Evolutionary conservation across 2,797 vertebrate species (phyloP).

Genomic region (Lemur catta): DNA sequence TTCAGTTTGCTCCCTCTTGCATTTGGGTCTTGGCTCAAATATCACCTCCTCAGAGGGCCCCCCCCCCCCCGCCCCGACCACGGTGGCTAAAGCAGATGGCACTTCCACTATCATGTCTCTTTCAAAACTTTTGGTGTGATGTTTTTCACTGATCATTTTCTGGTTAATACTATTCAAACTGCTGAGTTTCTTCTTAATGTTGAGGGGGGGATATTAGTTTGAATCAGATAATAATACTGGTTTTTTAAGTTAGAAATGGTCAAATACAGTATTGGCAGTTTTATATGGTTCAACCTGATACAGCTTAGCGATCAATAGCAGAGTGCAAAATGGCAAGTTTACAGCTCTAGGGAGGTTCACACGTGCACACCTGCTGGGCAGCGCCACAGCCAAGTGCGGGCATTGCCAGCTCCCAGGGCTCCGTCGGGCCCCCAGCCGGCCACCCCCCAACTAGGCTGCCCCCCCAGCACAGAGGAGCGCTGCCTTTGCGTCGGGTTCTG

Average conservation of each 20-base stretch:
- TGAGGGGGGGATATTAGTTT: neutral
- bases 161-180: neutral
- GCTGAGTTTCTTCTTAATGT: neutral
- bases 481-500: no score
- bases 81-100: no score
- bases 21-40: neutral
- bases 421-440: neutral
- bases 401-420: neutral
- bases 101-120: neutral
- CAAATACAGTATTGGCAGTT: neutral
- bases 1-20: neutral
- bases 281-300: neutral
- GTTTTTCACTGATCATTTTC: neutral
- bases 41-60: neutral
- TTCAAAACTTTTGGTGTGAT: neutral
- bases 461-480: no score
- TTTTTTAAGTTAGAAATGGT: neutral
- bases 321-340: neutral
- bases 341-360: neutral
- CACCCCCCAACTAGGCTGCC: neutral
- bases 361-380: neutral
- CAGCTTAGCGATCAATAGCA: neutral
- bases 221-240: neutral
- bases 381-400: neutral
- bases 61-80: neutral